These are phyloP conservation scores for Struthidea cinerea DNA, from an alignment of 2,113 vertebrate genomes.

Conservation along the genomic window DNA sequence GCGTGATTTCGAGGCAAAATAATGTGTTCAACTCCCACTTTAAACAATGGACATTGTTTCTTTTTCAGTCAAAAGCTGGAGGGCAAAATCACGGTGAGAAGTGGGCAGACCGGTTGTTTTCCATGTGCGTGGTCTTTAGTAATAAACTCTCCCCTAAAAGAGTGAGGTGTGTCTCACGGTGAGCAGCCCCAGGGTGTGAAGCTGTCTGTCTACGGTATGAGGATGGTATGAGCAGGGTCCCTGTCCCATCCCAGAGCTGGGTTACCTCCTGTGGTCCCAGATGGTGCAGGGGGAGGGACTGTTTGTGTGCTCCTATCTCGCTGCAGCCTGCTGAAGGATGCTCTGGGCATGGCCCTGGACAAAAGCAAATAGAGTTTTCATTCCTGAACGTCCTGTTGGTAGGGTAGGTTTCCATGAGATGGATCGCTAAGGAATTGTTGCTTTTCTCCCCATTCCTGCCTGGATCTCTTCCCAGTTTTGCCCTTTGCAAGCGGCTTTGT, in stretches of 20 bases:
- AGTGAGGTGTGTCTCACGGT: background rate
- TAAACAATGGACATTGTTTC: background rate
- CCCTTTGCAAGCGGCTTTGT: background rate
- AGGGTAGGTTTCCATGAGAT: background rate
- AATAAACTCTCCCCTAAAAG: background rate
- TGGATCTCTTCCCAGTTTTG: background rate
- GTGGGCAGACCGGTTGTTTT: background rate
- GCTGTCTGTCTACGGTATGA: fast-evolving
- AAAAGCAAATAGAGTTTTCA: background rate
- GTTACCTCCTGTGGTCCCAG: background rate
- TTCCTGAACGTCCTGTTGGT: background rate
- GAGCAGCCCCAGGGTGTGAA: background rate
- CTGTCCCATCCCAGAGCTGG: fast-evolving
- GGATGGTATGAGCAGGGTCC: background rate
- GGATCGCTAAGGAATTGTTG: background rate
- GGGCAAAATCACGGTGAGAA: background rate
- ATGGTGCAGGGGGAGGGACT: fast-evolving
- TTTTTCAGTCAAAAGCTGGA: background rate
- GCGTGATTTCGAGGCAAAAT: background rate
- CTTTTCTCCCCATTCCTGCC: background rate
- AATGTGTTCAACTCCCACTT: background rate
- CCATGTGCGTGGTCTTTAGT: background rate
- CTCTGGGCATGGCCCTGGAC: background rate
- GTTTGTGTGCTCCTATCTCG: fast-evolving
- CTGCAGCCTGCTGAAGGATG: background rate